Conservation (phyloP, 92 coral and sea anemone species). For the Phymanthus crucifer region DNA sequence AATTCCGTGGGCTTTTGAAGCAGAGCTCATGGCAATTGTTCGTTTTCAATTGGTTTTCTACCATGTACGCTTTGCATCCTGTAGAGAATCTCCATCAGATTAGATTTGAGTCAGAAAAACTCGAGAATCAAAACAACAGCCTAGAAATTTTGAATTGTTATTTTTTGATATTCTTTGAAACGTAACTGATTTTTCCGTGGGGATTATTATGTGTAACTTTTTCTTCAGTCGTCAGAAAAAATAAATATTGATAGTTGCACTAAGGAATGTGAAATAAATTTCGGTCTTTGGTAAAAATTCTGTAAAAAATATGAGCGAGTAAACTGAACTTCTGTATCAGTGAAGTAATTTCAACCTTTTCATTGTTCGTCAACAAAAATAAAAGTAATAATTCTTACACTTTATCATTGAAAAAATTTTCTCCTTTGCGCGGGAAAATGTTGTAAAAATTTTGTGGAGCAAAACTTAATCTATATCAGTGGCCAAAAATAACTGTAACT, state of each 20-base stretch:
- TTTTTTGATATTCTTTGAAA: slow-evolving; percentile 5
- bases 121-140: slow-evolving; percentile 4
- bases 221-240: neutral
- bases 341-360: no score
- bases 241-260: neutral
- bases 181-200: slow-evolving; percentile 3
- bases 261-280: neutral
- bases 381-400: no score
- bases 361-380: no score
- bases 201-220: neutral
- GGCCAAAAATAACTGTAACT: no score
- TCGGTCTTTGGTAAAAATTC: no score
- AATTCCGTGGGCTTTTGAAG: slow-evolving; percentile 28
- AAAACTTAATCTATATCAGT: no score
- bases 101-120: slow-evolving; percentile 16
- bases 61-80: slow-evolving; percentile 7
- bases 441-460: no score
- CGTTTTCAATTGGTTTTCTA: slow-evolving; percentile 23
- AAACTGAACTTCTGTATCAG: no score
- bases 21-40: slow-evolving; percentile 29
- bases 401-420: no score
- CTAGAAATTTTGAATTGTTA: slow-evolving; percentile 1
- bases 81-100: slow-evolving; percentile 17
- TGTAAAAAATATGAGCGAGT: no score
- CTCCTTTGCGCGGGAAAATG: no score